Conservation (phyloP, 1,140 invertebrate genomes). For the Cydia fagiglandana region DNA sequence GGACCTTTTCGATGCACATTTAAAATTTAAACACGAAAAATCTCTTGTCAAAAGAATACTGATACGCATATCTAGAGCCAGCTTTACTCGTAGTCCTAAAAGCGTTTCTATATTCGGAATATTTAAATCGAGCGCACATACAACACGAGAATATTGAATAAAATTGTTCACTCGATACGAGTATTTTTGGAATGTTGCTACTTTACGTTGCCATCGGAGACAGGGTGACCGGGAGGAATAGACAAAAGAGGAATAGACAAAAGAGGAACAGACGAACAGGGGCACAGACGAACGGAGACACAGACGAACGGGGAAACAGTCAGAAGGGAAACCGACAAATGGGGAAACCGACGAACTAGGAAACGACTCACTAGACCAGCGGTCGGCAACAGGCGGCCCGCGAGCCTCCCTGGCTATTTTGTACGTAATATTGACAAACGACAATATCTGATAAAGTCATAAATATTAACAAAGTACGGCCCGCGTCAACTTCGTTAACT, state of each 20-base stretch:
- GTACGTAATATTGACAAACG: too few species aligned
- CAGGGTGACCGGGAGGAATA: too few species aligned
- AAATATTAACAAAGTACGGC: too few species aligned
- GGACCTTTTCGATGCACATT: too few species aligned
- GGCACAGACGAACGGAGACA: not conserved
- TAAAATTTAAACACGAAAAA: not conserved
- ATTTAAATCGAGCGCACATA: not conserved
- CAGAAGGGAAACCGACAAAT: too few species aligned
- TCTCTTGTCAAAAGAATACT: not conserved
- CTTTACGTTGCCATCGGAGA: not conserved
- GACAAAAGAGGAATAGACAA: too few species aligned
- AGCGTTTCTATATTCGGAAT: slow-evolving; percentile 13
- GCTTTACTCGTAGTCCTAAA: not conserved
- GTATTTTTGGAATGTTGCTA: not conserved
- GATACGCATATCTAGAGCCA: not conserved
- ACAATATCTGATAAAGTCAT: too few species aligned
- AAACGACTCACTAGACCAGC: too few species aligned
- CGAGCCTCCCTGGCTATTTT: too few species aligned
- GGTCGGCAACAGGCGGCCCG: too few species aligned
- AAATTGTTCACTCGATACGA: not conserved
- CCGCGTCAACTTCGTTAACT: too few species aligned
- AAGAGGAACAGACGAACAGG: too few species aligned
- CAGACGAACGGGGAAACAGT: not conserved
- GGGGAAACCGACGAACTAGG: not conserved
- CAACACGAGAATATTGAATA: not conserved